A percentile compares a stretch with the other conserved stretches of the same genome.
Evolutionary conservation across 2,113 vertebrate genomes (phyloP).

Genomic region (Orientallactaga bullata): DNA sequence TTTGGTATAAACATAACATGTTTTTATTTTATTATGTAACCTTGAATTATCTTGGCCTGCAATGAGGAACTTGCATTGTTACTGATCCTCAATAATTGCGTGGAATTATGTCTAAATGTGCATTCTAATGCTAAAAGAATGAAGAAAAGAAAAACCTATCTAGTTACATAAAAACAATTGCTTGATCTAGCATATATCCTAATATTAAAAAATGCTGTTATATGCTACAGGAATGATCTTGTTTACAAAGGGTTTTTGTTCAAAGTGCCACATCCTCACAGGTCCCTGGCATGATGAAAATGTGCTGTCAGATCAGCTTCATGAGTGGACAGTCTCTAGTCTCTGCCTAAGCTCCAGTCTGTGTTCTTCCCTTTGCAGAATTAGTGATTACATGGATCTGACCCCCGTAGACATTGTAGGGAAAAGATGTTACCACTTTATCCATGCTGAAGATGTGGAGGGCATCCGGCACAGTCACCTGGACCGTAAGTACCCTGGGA

Average conservation of each 20-base stretch:
- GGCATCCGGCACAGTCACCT: conserved; percentile 97
- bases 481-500: conserved; percentile 94
- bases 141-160: conserved; percentile 68
- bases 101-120: conserved; percentile 81
- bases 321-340: conserved; percentile 48
- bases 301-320: conserved; percentile 40
- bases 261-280: not conserved
- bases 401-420: conserved; percentile 97
- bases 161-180: conserved; percentile 78
- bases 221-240: conserved; percentile 38
- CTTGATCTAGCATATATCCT: conserved; percentile 72
- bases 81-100: conserved; percentile 83
- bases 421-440: conserved; percentile 98
- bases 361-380: conserved; percentile 88
- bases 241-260: conserved; percentile 53
- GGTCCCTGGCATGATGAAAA: conserved; percentile 32
- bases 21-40: conserved; percentile 89
- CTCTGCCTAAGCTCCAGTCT: conserved; percentile 72
- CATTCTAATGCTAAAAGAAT: conserved; percentile 56
- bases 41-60: conserved; percentile 87
- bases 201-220: conserved; percentile 59
- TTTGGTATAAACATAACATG: conserved; percentile 87
- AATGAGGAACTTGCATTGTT: conserved; percentile 85
- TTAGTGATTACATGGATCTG: conserved; percentile 99
- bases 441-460: conserved; percentile 98